Percentiles rank a stretch among this genome's conserved stretches.
Evolutionary conservation across 2,888 invertebrate genomes (phyloP).

Genomic region (Nephrotoma appendiculata): DNA sequence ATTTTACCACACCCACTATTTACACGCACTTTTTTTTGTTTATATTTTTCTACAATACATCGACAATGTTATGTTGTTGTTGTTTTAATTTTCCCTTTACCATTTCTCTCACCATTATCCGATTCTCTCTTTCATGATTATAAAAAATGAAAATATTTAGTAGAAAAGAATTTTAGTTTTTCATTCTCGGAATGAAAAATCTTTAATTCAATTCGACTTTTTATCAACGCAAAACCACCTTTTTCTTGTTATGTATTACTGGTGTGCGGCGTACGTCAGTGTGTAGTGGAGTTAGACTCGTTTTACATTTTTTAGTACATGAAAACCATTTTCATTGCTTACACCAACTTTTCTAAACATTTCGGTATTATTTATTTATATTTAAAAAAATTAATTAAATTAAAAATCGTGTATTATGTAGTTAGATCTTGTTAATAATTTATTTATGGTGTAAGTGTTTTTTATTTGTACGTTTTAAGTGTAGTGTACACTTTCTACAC

Average conservation of each 20-base stretch:
- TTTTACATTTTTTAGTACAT: background rate
- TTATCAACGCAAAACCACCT: background rate
- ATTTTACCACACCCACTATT: background rate
- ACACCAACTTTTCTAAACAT: background rate
- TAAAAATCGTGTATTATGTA: no score
- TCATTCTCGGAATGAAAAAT: background rate
- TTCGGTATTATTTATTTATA: background rate
- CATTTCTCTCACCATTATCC: background rate
- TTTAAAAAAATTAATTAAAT: no score
- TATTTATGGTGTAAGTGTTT: background rate
- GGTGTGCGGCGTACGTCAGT: background rate
- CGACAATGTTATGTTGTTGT: background rate
- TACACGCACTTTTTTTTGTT: background rate
- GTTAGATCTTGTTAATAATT: background rate
- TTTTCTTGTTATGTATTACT: background rate
- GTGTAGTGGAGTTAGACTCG: background rate
- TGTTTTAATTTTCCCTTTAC: background rate
- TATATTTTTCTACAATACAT: background rate
- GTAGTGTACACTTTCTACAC: background rate
- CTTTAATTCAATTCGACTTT: background rate
- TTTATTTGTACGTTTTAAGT: background rate
- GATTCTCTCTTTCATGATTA: background rate
- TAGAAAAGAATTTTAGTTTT: background rate
- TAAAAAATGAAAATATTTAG: background rate
- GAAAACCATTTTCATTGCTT: background rate